Evolutionary conservation across 1,140 invertebrate genomes (phyloP).

Genomic region (Drosophila pandora): DNA sequence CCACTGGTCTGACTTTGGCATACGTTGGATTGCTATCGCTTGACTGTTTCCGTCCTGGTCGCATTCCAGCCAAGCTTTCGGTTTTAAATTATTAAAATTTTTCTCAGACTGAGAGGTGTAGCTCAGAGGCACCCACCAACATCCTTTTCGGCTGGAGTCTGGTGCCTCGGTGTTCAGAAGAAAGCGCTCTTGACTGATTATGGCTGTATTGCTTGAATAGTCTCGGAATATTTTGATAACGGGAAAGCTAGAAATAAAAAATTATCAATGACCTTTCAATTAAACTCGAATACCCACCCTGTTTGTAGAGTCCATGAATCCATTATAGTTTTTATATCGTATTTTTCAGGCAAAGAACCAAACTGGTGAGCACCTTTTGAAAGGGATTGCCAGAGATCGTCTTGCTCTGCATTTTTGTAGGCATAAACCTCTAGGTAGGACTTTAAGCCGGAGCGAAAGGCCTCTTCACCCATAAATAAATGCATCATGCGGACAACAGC

Average conservation of each 20-base stretch:
- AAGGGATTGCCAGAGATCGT: constrained; percentile 91
- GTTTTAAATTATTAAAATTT: constrained; percentile 85
- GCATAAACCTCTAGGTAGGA: constrained; percentile 87
- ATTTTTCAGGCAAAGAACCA: constrained; percentile 84
- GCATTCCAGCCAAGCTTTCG: background rate
- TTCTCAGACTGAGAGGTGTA: constrained; percentile 86
- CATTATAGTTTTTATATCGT: constrained; percentile 88
- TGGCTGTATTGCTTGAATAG: constrained; percentile 75
- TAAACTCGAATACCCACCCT: constrained; percentile 79
- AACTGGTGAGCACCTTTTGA: constrained; percentile 85
- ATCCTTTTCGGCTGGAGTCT: background rate
- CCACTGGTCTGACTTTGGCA: constrained; percentile 84
- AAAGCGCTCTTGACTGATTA: constrained; percentile 26
- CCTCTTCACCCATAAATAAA: constrained; percentile 90
- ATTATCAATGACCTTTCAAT: too few relatives aligned
- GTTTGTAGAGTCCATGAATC: constrained; percentile 92
- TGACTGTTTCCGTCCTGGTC: too few relatives aligned
- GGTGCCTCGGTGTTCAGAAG: background rate
- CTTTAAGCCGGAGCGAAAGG: constrained; percentile 88
- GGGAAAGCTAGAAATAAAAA: background rate
- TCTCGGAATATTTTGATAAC: constrained; percentile 88
- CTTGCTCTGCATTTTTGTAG: constrained; percentile 89
- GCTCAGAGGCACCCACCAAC: constrained; percentile 86
- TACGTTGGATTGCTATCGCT: background rate
- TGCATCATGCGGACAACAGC: constrained; percentile 94